A percentile compares a stretch with the other conserved stretches of the same genome.
Conservation (phyloP, 2,797 vertebrate genomes). For the Onychomys arenicola region DNA sequence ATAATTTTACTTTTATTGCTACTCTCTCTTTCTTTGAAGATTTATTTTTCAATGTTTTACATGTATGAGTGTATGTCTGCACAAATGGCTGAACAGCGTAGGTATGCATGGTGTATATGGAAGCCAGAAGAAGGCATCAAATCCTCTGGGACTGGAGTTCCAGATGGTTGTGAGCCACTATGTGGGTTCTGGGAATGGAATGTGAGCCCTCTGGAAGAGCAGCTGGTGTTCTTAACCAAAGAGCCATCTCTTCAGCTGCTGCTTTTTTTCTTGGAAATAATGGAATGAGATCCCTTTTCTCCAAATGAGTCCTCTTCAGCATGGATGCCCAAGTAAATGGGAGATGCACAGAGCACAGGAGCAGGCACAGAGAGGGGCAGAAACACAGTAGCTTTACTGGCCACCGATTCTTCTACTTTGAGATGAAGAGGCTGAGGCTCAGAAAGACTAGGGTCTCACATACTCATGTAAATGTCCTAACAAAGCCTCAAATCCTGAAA, state of each 20-base stretch:
- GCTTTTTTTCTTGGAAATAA: not conserved
- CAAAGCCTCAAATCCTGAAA: not conserved
- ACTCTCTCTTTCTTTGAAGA: not conserved
- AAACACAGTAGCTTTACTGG: no score
- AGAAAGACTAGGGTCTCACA: not conserved
- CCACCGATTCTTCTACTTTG: not conserved
- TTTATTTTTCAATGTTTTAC: not conserved
- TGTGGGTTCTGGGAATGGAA: not conserved
- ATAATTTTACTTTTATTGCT: slow-evolving; percentile 15
- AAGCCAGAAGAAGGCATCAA: not conserved
- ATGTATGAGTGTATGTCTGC: not conserved
- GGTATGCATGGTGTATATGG: no score
- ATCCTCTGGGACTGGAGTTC: not conserved
- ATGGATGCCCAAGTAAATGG: not conserved
- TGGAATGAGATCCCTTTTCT: not conserved
- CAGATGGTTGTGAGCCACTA: not conserved
- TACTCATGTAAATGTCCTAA: not conserved
- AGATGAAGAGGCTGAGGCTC: not conserved
- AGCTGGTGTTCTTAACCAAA: not conserved
- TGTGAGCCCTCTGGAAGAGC: not conserved
- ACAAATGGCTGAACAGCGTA: not conserved
- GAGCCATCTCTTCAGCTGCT: not conserved
- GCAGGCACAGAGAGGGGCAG: not conserved
- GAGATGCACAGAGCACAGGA: not conserved
- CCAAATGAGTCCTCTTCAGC: not conserved